Base-by-base conservation (phyloP, 2,113 vertebrate species). In the Alligator sinensis region DNA sequence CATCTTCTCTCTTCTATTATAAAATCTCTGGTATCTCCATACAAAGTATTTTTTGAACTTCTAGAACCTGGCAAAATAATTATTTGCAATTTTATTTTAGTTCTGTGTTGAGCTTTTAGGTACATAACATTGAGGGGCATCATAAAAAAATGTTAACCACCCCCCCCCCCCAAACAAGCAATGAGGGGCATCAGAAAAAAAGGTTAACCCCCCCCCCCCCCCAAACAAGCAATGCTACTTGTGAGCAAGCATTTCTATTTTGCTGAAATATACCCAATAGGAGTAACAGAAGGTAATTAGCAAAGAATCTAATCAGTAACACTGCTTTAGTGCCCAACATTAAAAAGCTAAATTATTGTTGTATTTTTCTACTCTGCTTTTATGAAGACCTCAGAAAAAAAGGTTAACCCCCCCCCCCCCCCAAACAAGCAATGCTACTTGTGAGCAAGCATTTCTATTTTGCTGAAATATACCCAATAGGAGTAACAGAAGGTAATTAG, bases 251-350 rank as follows among this genome's bases (percentile, higher is more conserved):
- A 34, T 87, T 80, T 96, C 86, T 77, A 6, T 84, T 96, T 88
- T 82, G 34, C 87, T 96, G 94, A 96, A 97, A 93, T 93, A 87
- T 38, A 95, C 89, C 70, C 89, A 93, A 91, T 47, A 86, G 86
- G 88, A 96, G 84, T 62, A 96, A 86, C 89, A 97, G 96, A 96
- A 96, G 91, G 90, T 93, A 97, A 98, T 97, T 97, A 97, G 91
- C 68, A 86, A 93, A 82, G 30, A 96, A 96, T 95, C 87, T 97
- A 95, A 98, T 98, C 96, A 97, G 90, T 94, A 92, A 34, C 85
- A 94, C 80, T 96, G 87, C 89, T 97, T 97, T 97, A 94, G 88
- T 95, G 77, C 88, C 93, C 91, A 88, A 82, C 94, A 91, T 97
- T 97, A 96, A 92, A 96, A 95, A 82, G 64, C 91, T 96, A 96